Base-by-base conservation (phyloP, 2,113 vertebrate genomes). In the Vidua chalybeata region DNA sequence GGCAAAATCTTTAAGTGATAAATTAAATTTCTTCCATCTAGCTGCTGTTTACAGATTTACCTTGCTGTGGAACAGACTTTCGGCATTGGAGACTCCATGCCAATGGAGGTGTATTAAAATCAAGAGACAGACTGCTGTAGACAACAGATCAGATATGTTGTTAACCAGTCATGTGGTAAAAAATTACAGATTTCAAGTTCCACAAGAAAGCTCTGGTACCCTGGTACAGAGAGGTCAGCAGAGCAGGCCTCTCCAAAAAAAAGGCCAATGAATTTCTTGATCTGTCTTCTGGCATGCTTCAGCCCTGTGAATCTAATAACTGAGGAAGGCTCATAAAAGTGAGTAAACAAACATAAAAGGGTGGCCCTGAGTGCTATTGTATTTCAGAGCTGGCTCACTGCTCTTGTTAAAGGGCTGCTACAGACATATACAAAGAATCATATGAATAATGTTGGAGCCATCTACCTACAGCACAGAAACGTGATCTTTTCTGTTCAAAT, bases 261-360 rank as follows among this genome's bases (percentile, higher is more conserved):
- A 48, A 78, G 72, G 64, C 56, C 8, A 13, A 79, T 82, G 66
- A 88, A 93, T 92, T 97, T 94, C 91, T 93, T 84, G 93, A 93
- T 73, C 69, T 87, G 79, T 92, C 90, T 89, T 95, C 92, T 97
- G 88, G 92, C 86, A 72, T 76, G 61, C 58, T 59, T 96, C 78
- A 92, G 75, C 66, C 67, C 93, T 51, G 64, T 89, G 96, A 97
- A 95, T 87, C 95, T 95, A 96, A 94, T 94, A 92, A 95, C 79
- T 96, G 89, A 89, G 95, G 80, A 91, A 96, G 52, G 64, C 96
- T 97, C 94, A 90, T 97, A 97, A 97, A 98, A 97, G 95, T 79
- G 92, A 96, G 92, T 96, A 98, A 98, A 98, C 96, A 97, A 97
- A 97, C 95, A 97, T 97, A 96, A 98, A 98, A 98, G 93, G 59